A percentile compares a stretch with the other conserved stretches of the same genome.
Conservation (phyloP, 2,888 invertebrate species). For the Chrysina gloriosa region DNA sequence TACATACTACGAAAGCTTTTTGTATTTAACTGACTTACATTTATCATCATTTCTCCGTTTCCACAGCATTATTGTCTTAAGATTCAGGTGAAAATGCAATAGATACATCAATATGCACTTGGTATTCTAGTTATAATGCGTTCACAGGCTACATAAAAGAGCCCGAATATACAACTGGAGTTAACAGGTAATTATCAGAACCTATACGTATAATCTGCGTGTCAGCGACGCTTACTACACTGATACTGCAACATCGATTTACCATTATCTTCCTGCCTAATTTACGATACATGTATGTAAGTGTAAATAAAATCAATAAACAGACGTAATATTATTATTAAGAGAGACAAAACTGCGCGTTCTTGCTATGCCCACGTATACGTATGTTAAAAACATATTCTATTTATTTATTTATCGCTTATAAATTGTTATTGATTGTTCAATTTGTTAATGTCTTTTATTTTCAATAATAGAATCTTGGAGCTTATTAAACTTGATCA, state of each 20-base stretch:
- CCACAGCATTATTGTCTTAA: slow-evolving; percentile 1
- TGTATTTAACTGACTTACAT: slow-evolving; percentile 25
- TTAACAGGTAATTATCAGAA: slow-evolving; percentile 2
- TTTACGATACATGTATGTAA: slow-evolving; percentile 23
- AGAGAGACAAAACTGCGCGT: slow-evolving; percentile 13
- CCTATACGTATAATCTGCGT: not conserved
- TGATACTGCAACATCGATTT: slow-evolving; percentile 34
- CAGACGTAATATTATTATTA: slow-evolving; percentile 40
- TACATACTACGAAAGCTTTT: too few relatives aligned
- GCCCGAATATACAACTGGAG: not conserved
- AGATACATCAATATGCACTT: slow-evolving; percentile 8
- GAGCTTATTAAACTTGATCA: too few relatives aligned
- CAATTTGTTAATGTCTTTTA: too few relatives aligned
- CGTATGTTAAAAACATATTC: not conserved
- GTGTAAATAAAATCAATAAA: slow-evolving; percentile 41
- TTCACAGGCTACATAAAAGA: not conserved
- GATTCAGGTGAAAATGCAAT: slow-evolving; percentile 17
- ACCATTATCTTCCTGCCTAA: slow-evolving; percentile 28
- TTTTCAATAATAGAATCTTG: too few relatives aligned
- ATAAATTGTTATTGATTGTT: not conserved
- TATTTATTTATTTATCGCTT: not conserved
- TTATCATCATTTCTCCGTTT: slow-evolving; percentile 13
- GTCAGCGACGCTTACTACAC: slow-evolving; percentile 25
- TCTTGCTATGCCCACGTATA: not conserved
- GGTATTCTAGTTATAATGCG: not conserved